phyloP scores from a whole-genome alignment of 2,888 invertebrate genomes.

The Tethea ocularis region DNA sequence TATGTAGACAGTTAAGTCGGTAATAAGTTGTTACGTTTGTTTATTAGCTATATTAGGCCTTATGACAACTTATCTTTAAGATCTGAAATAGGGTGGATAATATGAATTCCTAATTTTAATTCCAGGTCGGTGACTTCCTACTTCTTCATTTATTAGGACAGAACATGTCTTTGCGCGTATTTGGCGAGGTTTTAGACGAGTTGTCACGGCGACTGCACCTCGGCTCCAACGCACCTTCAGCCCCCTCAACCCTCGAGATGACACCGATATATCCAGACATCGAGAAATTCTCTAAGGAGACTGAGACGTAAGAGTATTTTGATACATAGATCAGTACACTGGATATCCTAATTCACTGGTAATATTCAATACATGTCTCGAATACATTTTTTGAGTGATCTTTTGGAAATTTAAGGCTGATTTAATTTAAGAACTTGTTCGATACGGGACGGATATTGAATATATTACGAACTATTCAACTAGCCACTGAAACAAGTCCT shows the following conservation, averaged over 20 bases:
- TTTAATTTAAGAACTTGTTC: slow-evolving; percentile 4
- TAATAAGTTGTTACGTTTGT: neutral
- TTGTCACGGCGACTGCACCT: slow-evolving; percentile 87
- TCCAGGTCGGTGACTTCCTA: slow-evolving; percentile 93
- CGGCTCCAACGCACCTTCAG: slow-evolving; percentile 91
- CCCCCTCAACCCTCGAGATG: slow-evolving; percentile 94
- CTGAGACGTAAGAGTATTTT: slow-evolving; percentile 87
- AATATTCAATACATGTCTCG: slow-evolving; percentile 22
- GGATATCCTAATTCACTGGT: neutral
- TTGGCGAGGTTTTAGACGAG: slow-evolving; percentile 91
- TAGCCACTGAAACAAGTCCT: neutral
- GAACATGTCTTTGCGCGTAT: slow-evolving; percentile 92
- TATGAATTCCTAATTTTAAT: slow-evolving; percentile 19
- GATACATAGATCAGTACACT: slow-evolving; percentile 28
- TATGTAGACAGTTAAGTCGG: slow-evolving; percentile 47
- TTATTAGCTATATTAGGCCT: neutral
- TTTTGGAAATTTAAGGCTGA: slow-evolving; percentile 8
- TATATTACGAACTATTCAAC: neutral
- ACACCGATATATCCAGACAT: slow-evolving; percentile 92
- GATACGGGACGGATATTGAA: neutral
- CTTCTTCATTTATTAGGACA: slow-evolving; percentile 92
- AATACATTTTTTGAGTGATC: slow-evolving; percentile 26
- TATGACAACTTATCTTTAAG: neutral
- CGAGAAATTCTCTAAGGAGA: slow-evolving; percentile 91
- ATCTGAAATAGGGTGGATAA: neutral